phyloP scores from a whole-genome alignment of 37 sponge, comb jelly and placozoan species.

The Beroe ovata region DNA sequence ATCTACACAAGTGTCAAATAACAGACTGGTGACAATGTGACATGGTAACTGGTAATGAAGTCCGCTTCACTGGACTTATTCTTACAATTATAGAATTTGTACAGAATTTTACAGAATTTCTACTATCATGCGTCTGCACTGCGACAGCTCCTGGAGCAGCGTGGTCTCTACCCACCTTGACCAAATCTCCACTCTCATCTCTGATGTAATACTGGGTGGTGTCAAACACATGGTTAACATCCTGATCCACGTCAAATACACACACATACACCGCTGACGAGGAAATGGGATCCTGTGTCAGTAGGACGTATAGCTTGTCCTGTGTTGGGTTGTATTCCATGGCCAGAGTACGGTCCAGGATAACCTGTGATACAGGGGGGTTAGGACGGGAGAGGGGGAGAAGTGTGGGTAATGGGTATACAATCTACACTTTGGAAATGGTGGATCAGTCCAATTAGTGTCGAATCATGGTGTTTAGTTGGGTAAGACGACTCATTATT shows the following conservation, averaged over 20 bases:
- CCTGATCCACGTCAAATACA: slow-evolving; percentile 1
- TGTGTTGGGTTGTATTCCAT: background rate
- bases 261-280: slow-evolving; percentile 33
- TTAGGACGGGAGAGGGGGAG: background rate
- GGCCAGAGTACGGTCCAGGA: background rate
- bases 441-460: too few species aligned
- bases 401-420: too few species aligned
- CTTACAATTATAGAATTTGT: too few species aligned
- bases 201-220: background rate
- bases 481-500: too few species aligned
- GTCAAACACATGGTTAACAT: slow-evolving; percentile 10
- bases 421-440: too few species aligned
- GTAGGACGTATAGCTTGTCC: slow-evolving; percentile 23
- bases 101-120: too few species aligned
- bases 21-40: too few species aligned
- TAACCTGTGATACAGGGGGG: slow-evolving; percentile 16
- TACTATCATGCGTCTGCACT: too few species aligned
- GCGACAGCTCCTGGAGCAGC: slow-evolving; percentile 1
- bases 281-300: background rate
- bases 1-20: too few species aligned
- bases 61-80: too few species aligned
- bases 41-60: too few species aligned
- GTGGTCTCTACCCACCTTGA: background rate
- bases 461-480: too few species aligned
- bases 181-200: background rate